phyloP scores from a whole-genome alignment of 2,113 vertebrate genomes.

The Pterophyllum scalare region DNA sequence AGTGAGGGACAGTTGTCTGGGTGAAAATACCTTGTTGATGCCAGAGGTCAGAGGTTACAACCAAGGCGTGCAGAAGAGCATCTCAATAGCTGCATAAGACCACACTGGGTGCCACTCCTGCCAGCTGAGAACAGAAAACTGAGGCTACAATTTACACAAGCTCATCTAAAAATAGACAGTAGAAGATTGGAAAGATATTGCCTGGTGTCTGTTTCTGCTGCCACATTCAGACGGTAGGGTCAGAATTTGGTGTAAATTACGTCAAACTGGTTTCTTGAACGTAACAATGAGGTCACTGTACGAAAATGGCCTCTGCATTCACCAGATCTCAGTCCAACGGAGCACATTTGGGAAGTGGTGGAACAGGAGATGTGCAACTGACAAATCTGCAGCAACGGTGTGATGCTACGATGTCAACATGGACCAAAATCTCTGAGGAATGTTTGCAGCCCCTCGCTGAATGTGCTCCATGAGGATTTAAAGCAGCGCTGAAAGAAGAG shows the following conservation, averaged over 20 bases:
- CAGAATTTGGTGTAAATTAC: background rate
- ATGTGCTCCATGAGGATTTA: no score
- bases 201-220: no score
- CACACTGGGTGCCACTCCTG: background rate
- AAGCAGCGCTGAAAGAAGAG: no score
- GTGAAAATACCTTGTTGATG: background rate
- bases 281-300: background rate
- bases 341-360: no score
- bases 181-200: background rate
- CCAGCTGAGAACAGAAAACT: background rate
- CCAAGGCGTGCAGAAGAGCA: background rate
- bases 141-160: background rate
- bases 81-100: background rate
- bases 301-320: background rate
- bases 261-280: background rate
- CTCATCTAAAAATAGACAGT: background rate
- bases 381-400: no score
- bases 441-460: no score
- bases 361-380: no score
- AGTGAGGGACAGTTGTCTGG: background rate
- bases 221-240: no score
- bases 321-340: no score
- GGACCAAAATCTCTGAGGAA: no score
- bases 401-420: no score
- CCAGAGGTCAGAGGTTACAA: background rate